A percentile compares a stretch with the other conserved stretches of the same genome.
Conservation (phyloP, 2,888 invertebrate genomes). For the Aphodius granarius region DNA sequence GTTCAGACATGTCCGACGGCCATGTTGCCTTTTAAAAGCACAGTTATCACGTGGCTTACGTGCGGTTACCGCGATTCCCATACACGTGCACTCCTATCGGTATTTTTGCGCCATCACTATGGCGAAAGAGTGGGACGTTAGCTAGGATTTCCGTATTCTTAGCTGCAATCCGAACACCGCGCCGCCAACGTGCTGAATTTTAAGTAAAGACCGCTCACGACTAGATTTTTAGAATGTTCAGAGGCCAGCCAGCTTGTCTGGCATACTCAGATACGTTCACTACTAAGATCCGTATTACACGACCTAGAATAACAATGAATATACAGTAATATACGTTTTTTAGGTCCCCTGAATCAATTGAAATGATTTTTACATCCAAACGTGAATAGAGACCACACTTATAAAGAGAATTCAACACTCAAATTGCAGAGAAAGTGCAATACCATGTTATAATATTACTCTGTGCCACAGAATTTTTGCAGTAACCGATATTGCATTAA, state of each 20-base stretch:
- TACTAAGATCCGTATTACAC: too few species aligned
- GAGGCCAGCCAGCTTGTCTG: background rate
- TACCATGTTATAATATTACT: too few species aligned
- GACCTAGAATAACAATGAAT: too few species aligned
- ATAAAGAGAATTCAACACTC: too few species aligned
- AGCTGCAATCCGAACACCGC: background rate
- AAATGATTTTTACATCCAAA: too few species aligned
- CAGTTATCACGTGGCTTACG: background rate
- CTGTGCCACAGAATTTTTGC: too few species aligned
- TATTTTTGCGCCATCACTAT: background rate
- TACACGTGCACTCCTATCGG: background rate
- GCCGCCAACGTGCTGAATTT: background rate
- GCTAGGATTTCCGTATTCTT: background rate
- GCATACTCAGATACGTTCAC: background rate
- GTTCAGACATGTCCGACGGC: background rate
- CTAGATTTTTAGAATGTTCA: background rate
- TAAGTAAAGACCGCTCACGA: background rate
- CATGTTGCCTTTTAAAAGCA: background rate
- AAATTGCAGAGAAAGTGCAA: too few species aligned
- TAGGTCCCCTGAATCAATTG: too few species aligned
- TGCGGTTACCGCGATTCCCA: background rate
- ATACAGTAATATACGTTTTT: too few species aligned
- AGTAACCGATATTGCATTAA: too few species aligned
- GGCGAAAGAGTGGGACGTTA: background rate
- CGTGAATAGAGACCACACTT: too few species aligned